Percentiles rank a stretch among this genome's conserved stretches.
These are phyloP conservation scores for Delphinapterus leucas DNA, from an alignment of 2,113 vertebrate genomes.

Conservation along the genomic window DNA sequence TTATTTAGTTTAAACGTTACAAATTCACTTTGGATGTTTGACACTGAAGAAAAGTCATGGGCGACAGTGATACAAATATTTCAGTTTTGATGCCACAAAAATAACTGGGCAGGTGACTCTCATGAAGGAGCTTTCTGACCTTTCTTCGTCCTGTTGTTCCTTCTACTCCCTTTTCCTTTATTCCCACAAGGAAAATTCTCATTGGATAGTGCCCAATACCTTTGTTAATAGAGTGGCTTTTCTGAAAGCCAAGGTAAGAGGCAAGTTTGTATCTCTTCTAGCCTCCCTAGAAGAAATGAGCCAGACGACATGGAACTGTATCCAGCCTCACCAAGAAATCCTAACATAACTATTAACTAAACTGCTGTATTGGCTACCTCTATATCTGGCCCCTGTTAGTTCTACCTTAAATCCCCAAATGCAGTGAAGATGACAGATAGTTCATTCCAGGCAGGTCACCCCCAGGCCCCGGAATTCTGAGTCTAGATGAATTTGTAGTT, in stretches of 20 bases:
- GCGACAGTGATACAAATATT: neutral
- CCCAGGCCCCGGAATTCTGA: neutral
- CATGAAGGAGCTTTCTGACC: neutral
- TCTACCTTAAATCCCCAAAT: neutral
- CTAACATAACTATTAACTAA: neutral
- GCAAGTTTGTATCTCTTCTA: neutral
- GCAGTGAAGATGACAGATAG: neutral
- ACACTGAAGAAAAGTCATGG: neutral
- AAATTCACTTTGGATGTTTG: conserved; percentile 1
- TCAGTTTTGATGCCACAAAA: neutral
- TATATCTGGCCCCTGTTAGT: neutral
- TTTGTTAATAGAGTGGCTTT: neutral
- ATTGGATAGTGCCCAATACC: neutral
- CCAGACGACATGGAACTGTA: neutral
- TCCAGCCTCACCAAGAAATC: neutral
- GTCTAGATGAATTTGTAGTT: neutral
- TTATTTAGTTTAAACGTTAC: conserved; percentile 58
- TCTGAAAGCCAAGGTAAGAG: neutral
- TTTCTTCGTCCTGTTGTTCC: neutral
- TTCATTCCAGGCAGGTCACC: neutral
- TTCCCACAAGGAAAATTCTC: neutral
- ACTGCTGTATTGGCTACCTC: neutral
- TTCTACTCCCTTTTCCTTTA: neutral
- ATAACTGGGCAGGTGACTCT: neutral
- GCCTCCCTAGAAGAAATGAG: neutral